These are phyloP conservation scores for Halictus ligatus DNA, from an alignment of 2,888 invertebrate genomes.

Conservation along the genomic window DNA sequence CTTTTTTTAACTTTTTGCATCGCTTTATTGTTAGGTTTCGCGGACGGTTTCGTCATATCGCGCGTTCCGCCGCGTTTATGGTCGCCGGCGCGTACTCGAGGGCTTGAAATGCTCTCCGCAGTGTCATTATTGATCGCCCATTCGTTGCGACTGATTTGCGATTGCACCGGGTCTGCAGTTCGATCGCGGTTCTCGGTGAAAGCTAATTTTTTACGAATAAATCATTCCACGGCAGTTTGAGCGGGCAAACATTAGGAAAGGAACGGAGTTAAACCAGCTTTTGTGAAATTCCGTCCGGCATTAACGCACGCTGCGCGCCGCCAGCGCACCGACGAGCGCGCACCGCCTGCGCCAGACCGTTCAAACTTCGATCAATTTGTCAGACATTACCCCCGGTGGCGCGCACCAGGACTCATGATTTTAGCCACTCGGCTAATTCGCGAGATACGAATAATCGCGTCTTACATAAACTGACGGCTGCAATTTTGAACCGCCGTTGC, in stretches of 20 bases:
- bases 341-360: not conserved
- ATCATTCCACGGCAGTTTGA: slow-evolving; percentile 28
- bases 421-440: not conserved
- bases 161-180: slow-evolving; percentile 30
- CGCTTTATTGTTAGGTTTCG: not conserved
- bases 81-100: slow-evolving; percentile 24
- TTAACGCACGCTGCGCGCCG: not conserved
- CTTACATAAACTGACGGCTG: not conserved
- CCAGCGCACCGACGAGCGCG: not conserved
- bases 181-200: slow-evolving; percentile 57
- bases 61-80: slow-evolving; percentile 16
- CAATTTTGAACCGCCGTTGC: not conserved
- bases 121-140: slow-evolving; percentile 51
- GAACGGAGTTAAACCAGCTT: slow-evolving; percentile 7
- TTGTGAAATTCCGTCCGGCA: slow-evolving; percentile 19
- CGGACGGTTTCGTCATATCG: slow-evolving; percentile 20
- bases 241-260: slow-evolving; percentile 30
- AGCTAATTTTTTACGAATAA: slow-evolving; percentile 44
- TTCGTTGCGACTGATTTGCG: slow-evolving; percentile 55
- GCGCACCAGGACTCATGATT: not conserved
- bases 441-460: not conserved
- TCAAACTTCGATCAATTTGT: slow-evolving; percentile 6
- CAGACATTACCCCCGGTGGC: not conserved
- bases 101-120: slow-evolving; percentile 36
- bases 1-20: not conserved